Evolutionary conservation across 35 echinoderm and acorn worm species (phyloP), one percentile per base, ranked within the genome.

Genomic region (Strongylocentrotus purpuratus): DNA sequence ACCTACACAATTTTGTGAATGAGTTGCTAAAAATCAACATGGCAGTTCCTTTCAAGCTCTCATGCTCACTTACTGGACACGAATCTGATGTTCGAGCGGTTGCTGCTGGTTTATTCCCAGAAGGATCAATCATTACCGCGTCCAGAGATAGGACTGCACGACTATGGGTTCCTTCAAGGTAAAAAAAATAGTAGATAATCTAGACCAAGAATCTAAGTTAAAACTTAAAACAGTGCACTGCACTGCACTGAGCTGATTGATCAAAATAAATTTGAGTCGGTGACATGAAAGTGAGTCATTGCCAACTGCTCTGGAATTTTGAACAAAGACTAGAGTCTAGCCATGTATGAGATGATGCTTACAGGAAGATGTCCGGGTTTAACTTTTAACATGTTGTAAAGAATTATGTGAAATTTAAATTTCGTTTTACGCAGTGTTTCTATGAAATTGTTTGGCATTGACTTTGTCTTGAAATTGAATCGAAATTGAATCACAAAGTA

Each of bases 61-160:
- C 96, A 18, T 97, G 97, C 95, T 94, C 94, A 95, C 94, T 99
- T 33, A 25, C 90, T n/a, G 98, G 98, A 35, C 98, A 99, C 94
- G 98, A 99, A 95, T 91, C 95, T 48, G 98, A 99, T 94, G 96
- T 99, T 7, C 92, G 98, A 45, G 98, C 98, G 22, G 95, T 99
- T 35, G 92, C 92, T 86, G 95, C 96, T 58, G 97, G 95, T 41
- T 95, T 58, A 33, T 95, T 71, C 87, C 95, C 97, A 25, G 96
- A 96, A 47, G 61, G 94, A 41, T 55, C 93, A 41, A 97, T 99
- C 92, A 94, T 99, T 28, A 97, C 98, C 15, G 97, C 90, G 60
- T 99, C 98, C 5, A 95, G 98, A 59, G 98, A 99, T 85, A 60
- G 96, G 20, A 99, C 98, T 47, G 86, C 98, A 31, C 94, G 98